These are phyloP conservation scores for Moxostoma hubbsi DNA, from an alignment of 2,797 vertebrate species.

Conservation along the genomic window DNA sequence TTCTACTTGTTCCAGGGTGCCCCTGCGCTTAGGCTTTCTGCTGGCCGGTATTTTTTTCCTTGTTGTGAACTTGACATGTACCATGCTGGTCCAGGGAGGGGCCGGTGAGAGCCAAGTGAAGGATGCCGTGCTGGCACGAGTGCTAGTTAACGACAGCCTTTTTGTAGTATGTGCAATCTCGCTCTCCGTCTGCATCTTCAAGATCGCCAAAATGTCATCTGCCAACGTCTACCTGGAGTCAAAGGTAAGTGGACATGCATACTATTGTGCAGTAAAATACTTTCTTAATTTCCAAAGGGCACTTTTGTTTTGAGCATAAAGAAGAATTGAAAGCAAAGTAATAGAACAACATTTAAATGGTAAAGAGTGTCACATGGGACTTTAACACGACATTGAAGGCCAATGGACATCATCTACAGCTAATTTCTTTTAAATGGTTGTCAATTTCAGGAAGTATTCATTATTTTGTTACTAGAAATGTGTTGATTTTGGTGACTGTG, in stretches of 20 bases:
- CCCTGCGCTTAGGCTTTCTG: constrained; percentile 86
- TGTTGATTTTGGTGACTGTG: neutral
- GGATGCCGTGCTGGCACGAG: constrained; percentile 84
- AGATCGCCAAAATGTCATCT: constrained; percentile 93
- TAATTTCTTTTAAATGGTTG: too few species aligned
- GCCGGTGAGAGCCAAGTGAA: constrained; percentile 78
- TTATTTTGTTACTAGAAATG: neutral
- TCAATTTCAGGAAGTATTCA: too few species aligned
- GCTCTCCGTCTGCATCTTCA: constrained; percentile 90
- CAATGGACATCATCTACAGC: too few species aligned
- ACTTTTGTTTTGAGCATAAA: too few species aligned
- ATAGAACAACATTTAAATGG: too few species aligned
- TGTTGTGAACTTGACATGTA: constrained; percentile 91
- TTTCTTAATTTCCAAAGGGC: too few species aligned
- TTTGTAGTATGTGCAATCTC: constrained; percentile 91
- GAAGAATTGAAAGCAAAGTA: too few species aligned
- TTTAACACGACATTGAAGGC: too few species aligned
- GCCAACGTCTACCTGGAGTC: constrained; percentile 98
- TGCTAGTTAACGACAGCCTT: constrained; percentile 90
- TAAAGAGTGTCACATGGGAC: too few species aligned
- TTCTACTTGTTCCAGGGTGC: constrained; percentile 73
- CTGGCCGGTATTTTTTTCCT: constrained; percentile 87
- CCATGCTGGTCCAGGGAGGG: constrained; percentile 84
- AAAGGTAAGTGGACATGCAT: constrained; percentile 78
- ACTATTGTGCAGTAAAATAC: too few species aligned